phyloP scores from a whole-genome alignment of 2,113 vertebrate genomes.

The Scatophagus argus region DNA sequence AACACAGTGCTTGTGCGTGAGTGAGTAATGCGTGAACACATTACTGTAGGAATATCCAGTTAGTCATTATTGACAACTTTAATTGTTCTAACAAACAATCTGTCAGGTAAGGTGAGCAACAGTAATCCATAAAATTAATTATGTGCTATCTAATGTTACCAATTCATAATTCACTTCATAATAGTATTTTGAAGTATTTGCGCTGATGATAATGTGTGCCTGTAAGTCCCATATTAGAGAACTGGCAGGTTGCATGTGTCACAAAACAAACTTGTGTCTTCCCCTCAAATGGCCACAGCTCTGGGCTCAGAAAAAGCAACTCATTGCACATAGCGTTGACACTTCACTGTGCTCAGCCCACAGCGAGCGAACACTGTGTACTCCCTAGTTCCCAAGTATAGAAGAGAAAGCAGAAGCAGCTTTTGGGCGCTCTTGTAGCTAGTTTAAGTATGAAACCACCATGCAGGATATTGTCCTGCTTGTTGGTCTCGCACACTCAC shows the following conservation, averaged over 20 bases:
- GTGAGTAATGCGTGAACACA: too few species aligned
- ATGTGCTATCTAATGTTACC: neutral
- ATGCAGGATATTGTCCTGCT: neutral
- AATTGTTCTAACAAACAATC: neutral
- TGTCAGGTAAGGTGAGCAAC: neutral
- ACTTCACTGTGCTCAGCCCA: neutral
- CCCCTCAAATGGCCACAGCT: neutral
- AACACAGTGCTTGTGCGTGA: too few species aligned
- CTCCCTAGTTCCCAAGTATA: neutral
- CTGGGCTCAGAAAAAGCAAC: slow-evolving; percentile 17
- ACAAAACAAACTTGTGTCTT: neutral
- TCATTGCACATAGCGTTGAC: neutral
- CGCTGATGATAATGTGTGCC: neutral
- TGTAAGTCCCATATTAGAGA: neutral
- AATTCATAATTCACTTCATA: too few species aligned
- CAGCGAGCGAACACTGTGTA: neutral
- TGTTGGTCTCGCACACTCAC: slow-evolving; percentile 72
- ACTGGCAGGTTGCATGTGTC: neutral
- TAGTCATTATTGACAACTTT: neutral
- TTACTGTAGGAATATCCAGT: neutral
- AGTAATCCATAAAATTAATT: neutral
- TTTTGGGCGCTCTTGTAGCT: neutral
- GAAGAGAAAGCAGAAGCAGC: slow-evolving; percentile 55
- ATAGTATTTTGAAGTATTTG: too few species aligned
- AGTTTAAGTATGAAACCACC: too few species aligned